These are phyloP conservation scores for Cosmia pyralina DNA, from an alignment of 2,888 invertebrate species.

Conservation along the genomic window DNA sequence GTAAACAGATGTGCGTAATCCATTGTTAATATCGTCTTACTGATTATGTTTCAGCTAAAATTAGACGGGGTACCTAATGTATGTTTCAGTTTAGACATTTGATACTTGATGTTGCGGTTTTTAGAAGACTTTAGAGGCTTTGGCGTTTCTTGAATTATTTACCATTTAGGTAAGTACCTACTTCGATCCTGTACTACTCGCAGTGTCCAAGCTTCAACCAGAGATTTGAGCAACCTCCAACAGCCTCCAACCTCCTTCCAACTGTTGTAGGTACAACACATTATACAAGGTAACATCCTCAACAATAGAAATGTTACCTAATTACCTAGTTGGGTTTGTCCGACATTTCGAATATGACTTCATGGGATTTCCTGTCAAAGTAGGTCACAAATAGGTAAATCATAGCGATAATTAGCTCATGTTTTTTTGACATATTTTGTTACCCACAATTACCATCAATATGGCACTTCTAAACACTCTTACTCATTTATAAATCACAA, in stretches of 20 bases:
- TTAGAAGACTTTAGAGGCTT: background rate
- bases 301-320: background rate
- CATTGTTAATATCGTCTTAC: conserved; percentile 61
- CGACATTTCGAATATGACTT: background rate
- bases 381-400: conserved; percentile 11
- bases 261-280: background rate
- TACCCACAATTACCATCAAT: background rate
- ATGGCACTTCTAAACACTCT: conserved; percentile 12
- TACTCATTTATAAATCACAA: conserved; percentile 9
- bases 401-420: background rate
- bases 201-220: background rate
- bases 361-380: conserved; percentile 29
- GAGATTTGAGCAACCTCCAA: background rate
- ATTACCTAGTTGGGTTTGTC: conserved; percentile 13
- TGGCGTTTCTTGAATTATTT: background rate
- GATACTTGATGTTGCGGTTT: background rate
- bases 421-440: conserved; percentile 13
- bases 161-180: background rate
- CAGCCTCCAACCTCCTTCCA: background rate
- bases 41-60: conserved; percentile 41
- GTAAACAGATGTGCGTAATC: conserved; percentile 64
- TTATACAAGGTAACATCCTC: background rate
- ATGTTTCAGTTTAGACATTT: conserved; percentile 10
- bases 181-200: background rate
- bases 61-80: conserved; percentile 17